These are phyloP conservation scores for Aptenodytes forsteri DNA, from an alignment of 2,113 vertebrate species.

Conservation along the genomic window DNA sequence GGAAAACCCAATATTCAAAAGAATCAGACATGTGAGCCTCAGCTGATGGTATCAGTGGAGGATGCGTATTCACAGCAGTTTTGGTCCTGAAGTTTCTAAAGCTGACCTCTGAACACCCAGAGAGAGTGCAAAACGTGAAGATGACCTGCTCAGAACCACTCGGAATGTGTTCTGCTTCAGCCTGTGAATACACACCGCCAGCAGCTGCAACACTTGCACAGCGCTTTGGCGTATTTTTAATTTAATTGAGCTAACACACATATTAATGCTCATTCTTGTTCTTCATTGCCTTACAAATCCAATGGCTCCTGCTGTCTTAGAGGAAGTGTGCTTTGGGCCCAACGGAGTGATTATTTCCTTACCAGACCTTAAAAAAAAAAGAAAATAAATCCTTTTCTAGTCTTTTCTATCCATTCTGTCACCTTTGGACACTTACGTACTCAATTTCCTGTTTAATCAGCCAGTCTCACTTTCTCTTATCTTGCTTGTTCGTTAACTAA, in stretches of 20 bases:
- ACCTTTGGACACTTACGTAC: background rate
- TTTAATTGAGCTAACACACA: background rate
- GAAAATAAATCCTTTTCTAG: background rate
- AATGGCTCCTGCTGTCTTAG: background rate
- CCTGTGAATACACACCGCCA: too few relatives aligned
- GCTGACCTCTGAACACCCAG: background rate
- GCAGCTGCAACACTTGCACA: background rate
- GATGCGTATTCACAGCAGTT: accelerated
- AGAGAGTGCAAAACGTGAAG: background rate
- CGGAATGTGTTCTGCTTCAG: background rate
- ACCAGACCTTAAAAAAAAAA: background rate
- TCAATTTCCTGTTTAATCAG: background rate
- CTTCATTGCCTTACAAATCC: background rate
- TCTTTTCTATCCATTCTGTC: background rate
- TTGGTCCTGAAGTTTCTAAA: background rate
- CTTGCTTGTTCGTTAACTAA: background rate
- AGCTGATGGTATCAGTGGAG: background rate
- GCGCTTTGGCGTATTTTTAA: background rate
- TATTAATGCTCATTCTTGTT: background rate
- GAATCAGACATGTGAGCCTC: background rate
- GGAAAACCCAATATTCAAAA: background rate
- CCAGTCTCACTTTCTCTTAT: background rate
- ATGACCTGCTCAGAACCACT: background rate
- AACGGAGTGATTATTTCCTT: background rate
- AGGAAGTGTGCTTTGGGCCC: background rate